Evolutionary conservation across 2,797 vertebrate genomes (phyloP).

Genomic region (Lemur catta): DNA sequence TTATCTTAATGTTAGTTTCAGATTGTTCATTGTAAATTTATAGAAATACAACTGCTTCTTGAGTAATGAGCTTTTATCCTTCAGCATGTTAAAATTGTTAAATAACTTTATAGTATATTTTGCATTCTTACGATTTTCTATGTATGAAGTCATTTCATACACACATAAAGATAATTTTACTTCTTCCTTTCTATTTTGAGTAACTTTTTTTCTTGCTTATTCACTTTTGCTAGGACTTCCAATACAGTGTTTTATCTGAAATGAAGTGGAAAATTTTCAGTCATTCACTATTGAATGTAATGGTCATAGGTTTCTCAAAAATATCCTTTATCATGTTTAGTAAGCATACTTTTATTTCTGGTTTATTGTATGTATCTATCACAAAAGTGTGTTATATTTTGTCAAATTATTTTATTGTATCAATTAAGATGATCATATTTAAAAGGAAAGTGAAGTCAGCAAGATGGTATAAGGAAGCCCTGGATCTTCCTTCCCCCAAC

Average conservation of each 20-base stretch:
- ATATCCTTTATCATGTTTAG: background rate
- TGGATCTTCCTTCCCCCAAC: background rate
- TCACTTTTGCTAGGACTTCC: background rate
- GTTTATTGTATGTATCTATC: background rate
- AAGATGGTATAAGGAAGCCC: background rate
- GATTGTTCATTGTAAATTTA: background rate
- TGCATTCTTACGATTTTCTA: background rate
- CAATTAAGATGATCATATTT: background rate
- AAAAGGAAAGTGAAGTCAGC: background rate
- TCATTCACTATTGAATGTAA: background rate
- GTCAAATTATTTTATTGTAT: background rate
- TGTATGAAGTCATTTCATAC: background rate
- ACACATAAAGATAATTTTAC: background rate
- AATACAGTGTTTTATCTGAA: background rate
- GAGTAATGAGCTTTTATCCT: background rate
- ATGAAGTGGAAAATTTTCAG: background rate
- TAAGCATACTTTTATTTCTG: background rate
- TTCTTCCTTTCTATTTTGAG: background rate
- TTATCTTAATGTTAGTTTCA: background rate
- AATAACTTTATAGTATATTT: background rate
- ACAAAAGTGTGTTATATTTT: background rate
- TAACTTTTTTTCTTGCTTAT: background rate
- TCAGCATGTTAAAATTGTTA: background rate
- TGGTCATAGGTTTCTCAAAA: background rate
- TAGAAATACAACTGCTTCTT: background rate